Percentiles rank a stretch among this genome's conserved stretches.
These are phyloP conservation scores for Labeo catla DNA, from an alignment of 2,113 vertebrate genomes.

Conservation along the genomic window DNA sequence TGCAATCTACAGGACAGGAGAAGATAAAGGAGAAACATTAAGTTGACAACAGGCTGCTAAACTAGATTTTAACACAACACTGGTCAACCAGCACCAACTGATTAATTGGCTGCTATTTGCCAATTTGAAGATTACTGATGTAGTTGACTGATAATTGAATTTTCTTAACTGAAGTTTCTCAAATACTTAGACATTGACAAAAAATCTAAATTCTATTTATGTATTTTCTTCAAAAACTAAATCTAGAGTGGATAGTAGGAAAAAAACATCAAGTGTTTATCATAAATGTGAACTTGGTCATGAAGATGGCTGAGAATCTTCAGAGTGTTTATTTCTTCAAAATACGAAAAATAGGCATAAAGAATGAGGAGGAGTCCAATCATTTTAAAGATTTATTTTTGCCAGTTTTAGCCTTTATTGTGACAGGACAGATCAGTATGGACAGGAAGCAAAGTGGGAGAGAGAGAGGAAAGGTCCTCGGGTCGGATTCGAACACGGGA, in stretches of 20 bases:
- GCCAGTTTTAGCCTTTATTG: too few species aligned
- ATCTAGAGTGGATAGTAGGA: background rate
- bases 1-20: conserved; percentile 76
- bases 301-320: background rate
- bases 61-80: background rate
- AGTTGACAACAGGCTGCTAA: background rate
- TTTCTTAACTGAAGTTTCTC: too few species aligned
- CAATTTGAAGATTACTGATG: background rate
- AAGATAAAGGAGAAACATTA: conserved; percentile 37
- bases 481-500: too few species aligned
- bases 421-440: too few species aligned
- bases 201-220: background rate
- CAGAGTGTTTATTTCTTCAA: background rate
- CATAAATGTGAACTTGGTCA: background rate
- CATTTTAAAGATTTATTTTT: background rate
- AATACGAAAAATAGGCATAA: background rate
- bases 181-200: background rate
- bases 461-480: too few species aligned
- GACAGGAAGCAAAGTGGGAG: too few species aligned
- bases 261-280: background rate
- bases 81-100: background rate
- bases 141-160: background rate
- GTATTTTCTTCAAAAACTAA: background rate
- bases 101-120: background rate
- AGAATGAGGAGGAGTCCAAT: background rate